phyloP scores from a whole-genome alignment of 92 coral and sea anemone species.

The Zoanthus sansibaricus region DNA sequence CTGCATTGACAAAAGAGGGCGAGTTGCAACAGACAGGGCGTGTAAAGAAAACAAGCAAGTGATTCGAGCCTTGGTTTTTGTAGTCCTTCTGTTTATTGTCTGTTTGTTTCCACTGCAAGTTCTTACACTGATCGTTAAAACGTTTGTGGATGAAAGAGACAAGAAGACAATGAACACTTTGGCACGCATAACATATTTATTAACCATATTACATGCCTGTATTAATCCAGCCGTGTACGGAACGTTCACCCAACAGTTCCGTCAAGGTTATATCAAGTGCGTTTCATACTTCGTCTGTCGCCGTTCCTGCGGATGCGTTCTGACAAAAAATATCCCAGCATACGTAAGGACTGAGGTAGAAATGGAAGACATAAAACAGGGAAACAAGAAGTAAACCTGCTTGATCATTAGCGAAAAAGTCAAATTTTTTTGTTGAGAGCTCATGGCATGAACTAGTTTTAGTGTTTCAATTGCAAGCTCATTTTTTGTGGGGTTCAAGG shows the following conservation, averaged over 20 bases:
- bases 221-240: slow-evolving; percentile 30
- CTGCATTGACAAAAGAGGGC: slow-evolving; percentile 9
- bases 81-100: slow-evolving; percentile 18
- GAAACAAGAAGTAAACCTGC: no score
- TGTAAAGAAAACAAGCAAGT: slow-evolving; percentile 37
- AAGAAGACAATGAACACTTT: background rate
- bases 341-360: no score
- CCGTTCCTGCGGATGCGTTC: background rate
- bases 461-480: no score
- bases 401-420: no score
- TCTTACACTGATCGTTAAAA: background rate
- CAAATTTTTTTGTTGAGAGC: no score
- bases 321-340: no score
- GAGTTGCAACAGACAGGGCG: slow-evolving; percentile 14
- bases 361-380: no score
- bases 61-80: slow-evolving; percentile 2
- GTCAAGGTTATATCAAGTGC: slow-evolving; percentile 26
- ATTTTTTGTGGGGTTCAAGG: no score
- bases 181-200: background rate
- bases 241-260: slow-evolving; percentile 14
- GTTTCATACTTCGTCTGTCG: slow-evolving; percentile 24
- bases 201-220: slow-evolving; percentile 15
- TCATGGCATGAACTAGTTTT: no score
- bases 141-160: background rate
- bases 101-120: slow-evolving; percentile 29